phyloP scores from a whole-genome alignment of 2,113 vertebrate genomes.

The Gnathonemus echidnorhynchus region DNA sequence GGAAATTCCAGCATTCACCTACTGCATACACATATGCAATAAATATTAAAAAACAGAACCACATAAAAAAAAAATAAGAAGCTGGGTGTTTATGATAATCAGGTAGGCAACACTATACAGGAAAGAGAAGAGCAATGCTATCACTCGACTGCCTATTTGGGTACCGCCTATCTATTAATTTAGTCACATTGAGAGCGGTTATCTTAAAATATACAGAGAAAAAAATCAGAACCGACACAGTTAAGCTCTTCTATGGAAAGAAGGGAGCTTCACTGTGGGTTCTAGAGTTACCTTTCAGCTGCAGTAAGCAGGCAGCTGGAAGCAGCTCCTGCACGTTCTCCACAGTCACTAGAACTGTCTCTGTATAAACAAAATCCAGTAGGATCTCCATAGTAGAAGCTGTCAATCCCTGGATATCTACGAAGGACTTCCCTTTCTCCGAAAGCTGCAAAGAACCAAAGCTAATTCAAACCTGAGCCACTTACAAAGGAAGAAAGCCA shows the following conservation, averaged over 20 bases:
- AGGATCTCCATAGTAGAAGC: conserved; percentile 98
- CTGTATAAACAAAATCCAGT: conserved; percentile 95
- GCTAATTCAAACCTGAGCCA: neutral
- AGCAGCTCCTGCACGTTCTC: conserved; percentile 96
- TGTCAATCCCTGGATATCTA: conserved; percentile 94
- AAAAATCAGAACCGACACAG: neutral
- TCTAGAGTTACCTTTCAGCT: conserved; percentile 82
- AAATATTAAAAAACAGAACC: neutral
- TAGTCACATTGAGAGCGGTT: neutral
- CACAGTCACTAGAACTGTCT: conserved; percentile 93
- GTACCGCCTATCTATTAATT: neutral
- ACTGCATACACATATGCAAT: neutral
- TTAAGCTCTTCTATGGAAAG: neutral
- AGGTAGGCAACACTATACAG: neutral
- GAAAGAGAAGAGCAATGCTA: neutral
- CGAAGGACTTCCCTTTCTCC: conserved; percentile 94
- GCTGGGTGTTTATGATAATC: neutral
- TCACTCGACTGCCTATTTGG: neutral
- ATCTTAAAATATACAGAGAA: neutral
- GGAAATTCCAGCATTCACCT: neutral
- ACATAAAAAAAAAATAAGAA: neutral
- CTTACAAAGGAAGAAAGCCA: neutral
- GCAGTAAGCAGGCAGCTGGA: conserved; percentile 88
- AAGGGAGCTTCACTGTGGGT: neutral
- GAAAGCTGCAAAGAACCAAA: conserved; percentile 65